Evolutionary conservation across 2,888 invertebrate genomes (phyloP).

Genomic region (Pseudeuparius sepicola): DNA sequence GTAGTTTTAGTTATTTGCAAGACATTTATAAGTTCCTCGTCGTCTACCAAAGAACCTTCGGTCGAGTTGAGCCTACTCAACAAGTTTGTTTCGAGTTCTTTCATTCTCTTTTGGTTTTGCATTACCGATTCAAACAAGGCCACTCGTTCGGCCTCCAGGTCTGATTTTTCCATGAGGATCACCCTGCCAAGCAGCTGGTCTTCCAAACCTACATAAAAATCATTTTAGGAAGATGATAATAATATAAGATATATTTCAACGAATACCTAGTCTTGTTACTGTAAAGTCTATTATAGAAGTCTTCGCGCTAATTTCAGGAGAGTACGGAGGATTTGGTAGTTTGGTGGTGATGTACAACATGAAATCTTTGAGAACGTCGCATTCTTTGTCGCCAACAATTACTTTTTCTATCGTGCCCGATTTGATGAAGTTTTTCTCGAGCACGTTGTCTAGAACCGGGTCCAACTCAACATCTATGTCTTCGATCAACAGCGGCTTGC

Average conservation of each 20-base stretch:
- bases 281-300: conserved; percentile 97
- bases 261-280: conserved; percentile 72
- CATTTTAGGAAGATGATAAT: not conserved
- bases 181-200: conserved; percentile 90
- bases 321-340: conserved; percentile 90
- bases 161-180: conserved; percentile 92
- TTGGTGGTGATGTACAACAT: conserved; percentile 95
- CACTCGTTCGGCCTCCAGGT: conserved; percentile 88
- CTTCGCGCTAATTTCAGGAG: conserved; percentile 93
- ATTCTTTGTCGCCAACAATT: conserved; percentile 90
- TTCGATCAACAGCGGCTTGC: conserved; percentile 80
- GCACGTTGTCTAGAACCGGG: conserved; percentile 91
- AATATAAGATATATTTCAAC: conserved; percentile 1
- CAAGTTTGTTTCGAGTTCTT: conserved; percentile 87
- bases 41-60: conserved; percentile 79
- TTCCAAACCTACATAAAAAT: conserved; percentile 61
- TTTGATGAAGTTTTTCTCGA: conserved; percentile 96
- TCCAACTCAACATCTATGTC: conserved; percentile 92
- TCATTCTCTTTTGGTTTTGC: conserved; percentile 93
- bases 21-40: conserved; percentile 87
- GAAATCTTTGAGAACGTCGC: conserved; percentile 92
- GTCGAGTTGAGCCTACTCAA: conserved; percentile 86
- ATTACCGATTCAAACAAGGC: conserved; percentile 91
- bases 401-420: conserved; percentile 94
- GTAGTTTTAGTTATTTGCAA: conserved; percentile 72